Evolutionary conservation across 2,888 invertebrate genomes (phyloP), one percentile per base, ranked within the genome.

Genomic region (Sarcophaga rosellei): DNA sequence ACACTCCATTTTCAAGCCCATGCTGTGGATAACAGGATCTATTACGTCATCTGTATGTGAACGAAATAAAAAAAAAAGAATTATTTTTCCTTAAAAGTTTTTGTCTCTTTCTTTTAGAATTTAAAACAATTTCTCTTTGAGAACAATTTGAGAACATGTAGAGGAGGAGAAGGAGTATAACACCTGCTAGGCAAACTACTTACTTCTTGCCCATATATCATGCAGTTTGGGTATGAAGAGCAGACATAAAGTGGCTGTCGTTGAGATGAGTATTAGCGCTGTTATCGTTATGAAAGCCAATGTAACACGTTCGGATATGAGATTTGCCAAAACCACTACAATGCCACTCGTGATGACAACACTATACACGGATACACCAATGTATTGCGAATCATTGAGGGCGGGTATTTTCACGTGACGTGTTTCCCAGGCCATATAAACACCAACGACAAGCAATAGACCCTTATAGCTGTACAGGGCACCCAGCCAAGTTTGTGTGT

Each of bases 351-450:
- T 97, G 88, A 98, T 97, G 73, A 98, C 97, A 0, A 98, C 98
- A 74, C 96, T 97, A 91, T 98, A 98, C 0, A 98, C 98, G 89
- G 97, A 98, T 92, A 98, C 96, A 15, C 97, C 98, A 89, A 98
- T 98, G 93, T 98, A 98, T 91, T 98, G 97, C 6, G 98, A 98
- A 93, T 98, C 98, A 93, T 98, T 98, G 44, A 98, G 94, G 0
- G 97, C 97, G 17, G 97, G 96, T 89, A 98, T 97, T 94, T 98
- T 98, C 35, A 98, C 97, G 92, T 97, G 96, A 75, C 97, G 95
- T 12, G 98, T 98, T 94, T 98, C 98, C 98, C 98, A 98, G 0
- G 98, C 98, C 98, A 98, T 98, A 94, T 98, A 98, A 4, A 98
- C 96, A 0, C 98, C 98, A 85, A 98, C 97, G 47, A 98, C 95